phyloP scores from a whole-genome alignment of 2,113 vertebrate species.

The Oenanthe melanoleuca region DNA sequence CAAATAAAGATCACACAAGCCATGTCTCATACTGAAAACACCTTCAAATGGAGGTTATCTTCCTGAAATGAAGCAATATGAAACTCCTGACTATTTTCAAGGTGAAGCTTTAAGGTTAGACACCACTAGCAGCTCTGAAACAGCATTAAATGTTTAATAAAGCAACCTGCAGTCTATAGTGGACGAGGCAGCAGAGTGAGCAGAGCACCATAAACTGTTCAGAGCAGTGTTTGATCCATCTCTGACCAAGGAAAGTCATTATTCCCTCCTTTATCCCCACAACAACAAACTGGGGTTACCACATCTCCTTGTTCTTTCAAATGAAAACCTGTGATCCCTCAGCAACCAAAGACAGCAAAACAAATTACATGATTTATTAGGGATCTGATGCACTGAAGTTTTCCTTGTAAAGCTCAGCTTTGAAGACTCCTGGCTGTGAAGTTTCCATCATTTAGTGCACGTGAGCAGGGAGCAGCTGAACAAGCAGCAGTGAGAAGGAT shows the following conservation, averaged over 20 bases:
- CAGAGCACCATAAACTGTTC: neutral
- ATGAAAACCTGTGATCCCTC: neutral
- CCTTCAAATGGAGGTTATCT: neutral
- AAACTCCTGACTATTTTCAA: neutral
- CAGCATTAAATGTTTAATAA: neutral
- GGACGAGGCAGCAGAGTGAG: neutral
- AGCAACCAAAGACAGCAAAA: neutral
- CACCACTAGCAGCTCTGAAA: neutral
- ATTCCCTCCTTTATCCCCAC: neutral
- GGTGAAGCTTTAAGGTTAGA: neutral
- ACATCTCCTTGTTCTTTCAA: neutral
- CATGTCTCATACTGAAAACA: neutral
- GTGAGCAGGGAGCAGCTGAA: accelerated
- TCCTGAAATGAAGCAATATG: neutral
- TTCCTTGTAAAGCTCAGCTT: neutral
- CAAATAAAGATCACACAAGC: neutral
- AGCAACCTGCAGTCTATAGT: neutral
- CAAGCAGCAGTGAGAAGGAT: neutral
- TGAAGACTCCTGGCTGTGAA: neutral
- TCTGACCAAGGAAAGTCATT: neutral
- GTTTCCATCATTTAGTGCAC: neutral
- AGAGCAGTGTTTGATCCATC: neutral
- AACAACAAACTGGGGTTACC: neutral
- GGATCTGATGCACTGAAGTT: neutral
- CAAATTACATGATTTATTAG: neutral